Evolutionary conservation across 1,140 invertebrate species (phyloP), one percentile per base, ranked within the genome.

Genomic region (Dolichoris vasculosae): DNA sequence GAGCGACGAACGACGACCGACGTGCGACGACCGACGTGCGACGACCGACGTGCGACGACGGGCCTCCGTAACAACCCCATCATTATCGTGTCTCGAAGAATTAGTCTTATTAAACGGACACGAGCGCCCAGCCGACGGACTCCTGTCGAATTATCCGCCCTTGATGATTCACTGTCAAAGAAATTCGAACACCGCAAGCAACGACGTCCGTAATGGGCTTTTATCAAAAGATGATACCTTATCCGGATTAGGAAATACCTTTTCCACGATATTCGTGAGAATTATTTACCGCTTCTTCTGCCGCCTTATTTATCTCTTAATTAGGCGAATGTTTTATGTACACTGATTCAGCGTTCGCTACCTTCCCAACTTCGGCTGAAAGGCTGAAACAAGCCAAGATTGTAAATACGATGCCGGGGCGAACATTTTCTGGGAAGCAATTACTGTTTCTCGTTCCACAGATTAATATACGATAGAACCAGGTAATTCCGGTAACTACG

Each of bases 51-150:
- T 48, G 2, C 73, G 38, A 20, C 77, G 6, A 55, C 55, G 55
- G 69, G 40, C 79, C 87, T 64, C 86, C 81, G 84, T 90, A 90
- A 90, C 88, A 88, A 91, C 87, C 88, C 89, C 89, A 88, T 91
- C 89, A 90, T 92, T 92, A 92, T 90, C 88, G 84, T 91, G 91
- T 92, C 90, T 84, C 76, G 83, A 88, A 86, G 88, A 90, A 92
- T 91, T 90, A 90, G 88, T 87, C 89, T 83, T 85, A 85, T 88
- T 87, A 88, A 82, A 67, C n/a, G 80, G 26, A 55, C 7, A 17
- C 63, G 69, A 46, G 64, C 78, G 32, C 20, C 9, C 23, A 35
- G n/a, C 30, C 51, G 0, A 48, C 40, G 63, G 35, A 43, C 38
- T n/a, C 69, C 43, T 17, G 55, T 43, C 35, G 78, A 84, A 81